A percentile compares a stretch with the other conserved stretches of the same genome.
phyloP scores from a whole-genome alignment of 2,797 vertebrate species.

The Anguilla marmorata region DNA sequence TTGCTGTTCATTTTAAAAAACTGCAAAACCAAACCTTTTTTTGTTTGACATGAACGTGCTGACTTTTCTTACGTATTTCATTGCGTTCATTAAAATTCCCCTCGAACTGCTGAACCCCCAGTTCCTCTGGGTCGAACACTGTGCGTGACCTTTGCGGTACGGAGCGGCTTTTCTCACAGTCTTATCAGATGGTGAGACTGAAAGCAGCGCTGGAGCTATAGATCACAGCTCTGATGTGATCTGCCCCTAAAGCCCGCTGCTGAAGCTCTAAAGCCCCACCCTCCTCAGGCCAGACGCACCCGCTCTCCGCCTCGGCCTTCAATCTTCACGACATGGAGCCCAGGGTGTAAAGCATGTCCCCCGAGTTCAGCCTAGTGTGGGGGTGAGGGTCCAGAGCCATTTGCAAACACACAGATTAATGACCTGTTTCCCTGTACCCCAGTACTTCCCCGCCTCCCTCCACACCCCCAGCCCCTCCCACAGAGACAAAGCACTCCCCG shows the following conservation, averaged over 20 bases:
- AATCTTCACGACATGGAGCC: neutral
- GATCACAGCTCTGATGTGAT: constrained; percentile 38
- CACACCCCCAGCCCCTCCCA: neutral
- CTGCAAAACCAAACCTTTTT: neutral
- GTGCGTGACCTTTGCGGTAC: constrained; percentile 29
- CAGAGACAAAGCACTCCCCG: neutral
- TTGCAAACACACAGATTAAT: constrained; percentile 28
- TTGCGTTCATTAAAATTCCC: constrained; percentile 1
- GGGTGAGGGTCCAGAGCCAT: neutral
- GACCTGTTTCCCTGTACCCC: constrained; percentile 1
- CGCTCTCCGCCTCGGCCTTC: neutral
- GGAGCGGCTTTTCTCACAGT: constrained; percentile 24
- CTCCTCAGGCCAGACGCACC: neutral
- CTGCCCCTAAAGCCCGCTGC: constrained; percentile 25
- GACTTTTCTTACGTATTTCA: neutral
- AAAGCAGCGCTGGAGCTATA: constrained; percentile 45
- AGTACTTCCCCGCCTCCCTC: neutral
- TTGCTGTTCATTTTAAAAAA: no score
- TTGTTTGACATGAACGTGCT: neutral
- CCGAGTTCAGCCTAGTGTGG: neutral
- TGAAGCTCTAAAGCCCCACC: neutral
- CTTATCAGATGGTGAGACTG: constrained; percentile 53
- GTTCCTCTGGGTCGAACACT: constrained; percentile 40
- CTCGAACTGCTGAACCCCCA: constrained; percentile 27
- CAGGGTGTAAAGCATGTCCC: neutral